Evolutionary conservation across 2,797 vertebrate species (phyloP).

Genomic region (Trichosurus vulpecula): DNA sequence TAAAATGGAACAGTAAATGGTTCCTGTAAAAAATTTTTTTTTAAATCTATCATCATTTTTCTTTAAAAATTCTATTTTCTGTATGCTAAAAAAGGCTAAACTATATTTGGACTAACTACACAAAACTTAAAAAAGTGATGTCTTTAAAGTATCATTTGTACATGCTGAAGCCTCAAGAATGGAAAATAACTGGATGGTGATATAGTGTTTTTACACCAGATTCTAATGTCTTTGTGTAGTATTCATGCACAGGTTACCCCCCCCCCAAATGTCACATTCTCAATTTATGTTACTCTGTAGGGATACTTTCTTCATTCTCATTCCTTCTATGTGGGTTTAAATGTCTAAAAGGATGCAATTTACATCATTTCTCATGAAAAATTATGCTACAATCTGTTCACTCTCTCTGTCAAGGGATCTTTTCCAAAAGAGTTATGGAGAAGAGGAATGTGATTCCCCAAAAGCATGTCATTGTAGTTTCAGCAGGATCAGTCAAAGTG

Average conservation of each 20-base stretch:
- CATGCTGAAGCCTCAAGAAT: not conserved
- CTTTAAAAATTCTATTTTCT: not conserved
- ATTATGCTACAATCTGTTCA: not conserved
- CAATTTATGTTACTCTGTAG: not conserved
- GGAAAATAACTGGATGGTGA: not conserved
- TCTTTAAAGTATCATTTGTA: not conserved
- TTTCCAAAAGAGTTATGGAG: slow-evolving; percentile 15
- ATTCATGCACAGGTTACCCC: not conserved
- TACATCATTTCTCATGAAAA: slow-evolving; percentile 13
- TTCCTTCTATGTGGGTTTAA: slow-evolving; percentile 11
- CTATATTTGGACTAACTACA: not conserved
- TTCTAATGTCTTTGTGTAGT: not conserved
- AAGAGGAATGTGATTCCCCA: not conserved
- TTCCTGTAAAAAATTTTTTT: not conserved
- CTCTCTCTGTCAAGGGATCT: not conserved
- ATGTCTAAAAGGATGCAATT: not conserved
- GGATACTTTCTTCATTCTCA: slow-evolving; percentile 14
- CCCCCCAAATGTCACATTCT: not conserved
- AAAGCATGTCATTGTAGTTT: not conserved
- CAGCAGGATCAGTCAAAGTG: not conserved
- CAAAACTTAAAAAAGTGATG: not conserved
- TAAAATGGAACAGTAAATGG: not conserved
- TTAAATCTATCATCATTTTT: not conserved
- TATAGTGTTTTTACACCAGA: not conserved
- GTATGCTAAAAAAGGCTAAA: slow-evolving; percentile 19